phyloP scores from a whole-genome alignment of 2,113 vertebrate genomes.

The Pelecanus crispus region DNA sequence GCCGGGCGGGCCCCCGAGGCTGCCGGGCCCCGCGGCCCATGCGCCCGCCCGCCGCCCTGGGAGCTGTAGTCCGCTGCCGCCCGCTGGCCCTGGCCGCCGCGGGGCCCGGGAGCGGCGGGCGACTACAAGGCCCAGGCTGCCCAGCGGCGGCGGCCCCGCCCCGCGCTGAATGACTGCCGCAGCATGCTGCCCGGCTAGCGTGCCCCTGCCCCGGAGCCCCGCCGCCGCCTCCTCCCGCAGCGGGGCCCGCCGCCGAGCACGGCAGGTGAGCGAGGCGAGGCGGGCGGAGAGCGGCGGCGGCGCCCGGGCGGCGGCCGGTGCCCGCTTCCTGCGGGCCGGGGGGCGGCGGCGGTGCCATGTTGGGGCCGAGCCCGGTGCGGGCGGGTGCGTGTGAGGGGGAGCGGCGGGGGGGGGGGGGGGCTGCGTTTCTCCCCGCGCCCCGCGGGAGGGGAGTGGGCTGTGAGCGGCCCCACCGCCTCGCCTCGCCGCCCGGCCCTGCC shows the following conservation, averaged over 20 bases:
- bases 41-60: not conserved
- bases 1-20: rapidly evolving
- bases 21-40: not conserved
- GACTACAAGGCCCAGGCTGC: not conserved
- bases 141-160: not conserved
- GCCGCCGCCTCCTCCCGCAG: not conserved
- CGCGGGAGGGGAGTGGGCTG: not conserved
- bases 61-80: not conserved
- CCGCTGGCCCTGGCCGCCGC: too few species aligned
- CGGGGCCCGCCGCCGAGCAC: not conserved
- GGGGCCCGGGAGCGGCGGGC: rapidly evolving
- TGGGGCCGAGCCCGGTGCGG: not conserved
- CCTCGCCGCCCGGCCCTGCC: too few species aligned
- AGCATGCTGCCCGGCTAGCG: constrained; percentile 11
- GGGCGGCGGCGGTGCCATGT: not conserved
- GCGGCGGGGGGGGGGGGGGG: too few species aligned
- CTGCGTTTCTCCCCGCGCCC: not conserved
- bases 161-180: not conserved
- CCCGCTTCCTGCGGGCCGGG: not conserved
- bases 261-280: not conserved
- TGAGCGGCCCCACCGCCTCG: not conserved
- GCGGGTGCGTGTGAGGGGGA: not conserved
- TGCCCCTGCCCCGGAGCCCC: not conserved
- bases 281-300: not conserved
- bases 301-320: too few species aligned